Evolutionary conservation across 2,113 vertebrate species (phyloP), one percentile per base, ranked within the genome.

Genomic region (Charina bottae): DNA sequence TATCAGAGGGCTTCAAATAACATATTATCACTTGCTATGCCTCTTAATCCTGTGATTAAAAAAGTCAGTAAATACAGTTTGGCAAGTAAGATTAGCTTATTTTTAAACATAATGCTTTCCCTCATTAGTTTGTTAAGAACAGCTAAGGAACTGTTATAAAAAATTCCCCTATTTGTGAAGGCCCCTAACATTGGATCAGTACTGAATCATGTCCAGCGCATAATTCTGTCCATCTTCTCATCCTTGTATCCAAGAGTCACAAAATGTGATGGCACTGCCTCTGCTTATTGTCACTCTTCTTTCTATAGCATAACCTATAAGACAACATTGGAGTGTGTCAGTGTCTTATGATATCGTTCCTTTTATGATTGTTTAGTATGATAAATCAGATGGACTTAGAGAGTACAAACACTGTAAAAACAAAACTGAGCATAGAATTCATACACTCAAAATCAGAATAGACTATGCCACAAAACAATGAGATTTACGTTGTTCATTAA

Each of bases 401-500:
- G 23, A 1, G 7, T 5, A 6, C 33, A 4, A 37, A 21, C 64
- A 24, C 0, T 0, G 0, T 0, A 15, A 19, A 78, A 58, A 42
- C 0, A 2, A 0, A 7, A 56, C 19, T 0, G 0, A 0, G 9
- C 53, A 5, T 3, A 23, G 6, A 62, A 17, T 0, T 10, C 28
- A 17, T 0, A 49, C 56, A 13, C 24, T 11, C 12, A 0, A 0
- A 84, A 89, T 13, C 88, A 88, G 3, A 49, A 28, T 78, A 1
- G 9, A 0, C 0, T 0, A 2, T 26, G 23, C 42, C 7, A 2
- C 72, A 9, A 6, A 5, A 6, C 0, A 7, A 88, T n/a, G 19
- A 24, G 24, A 0, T 4, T 49, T 59, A 1, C 0, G 49, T 28
- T 7, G 4, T 17, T 24, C 49, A 12, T 53, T 84, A 26, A 54